Percentiles rank a stretch among this genome's conserved stretches.
phyloP scores from a whole-genome alignment of 1,140 invertebrate genomes.

The Maconellicoccus hirsutus region DNA sequence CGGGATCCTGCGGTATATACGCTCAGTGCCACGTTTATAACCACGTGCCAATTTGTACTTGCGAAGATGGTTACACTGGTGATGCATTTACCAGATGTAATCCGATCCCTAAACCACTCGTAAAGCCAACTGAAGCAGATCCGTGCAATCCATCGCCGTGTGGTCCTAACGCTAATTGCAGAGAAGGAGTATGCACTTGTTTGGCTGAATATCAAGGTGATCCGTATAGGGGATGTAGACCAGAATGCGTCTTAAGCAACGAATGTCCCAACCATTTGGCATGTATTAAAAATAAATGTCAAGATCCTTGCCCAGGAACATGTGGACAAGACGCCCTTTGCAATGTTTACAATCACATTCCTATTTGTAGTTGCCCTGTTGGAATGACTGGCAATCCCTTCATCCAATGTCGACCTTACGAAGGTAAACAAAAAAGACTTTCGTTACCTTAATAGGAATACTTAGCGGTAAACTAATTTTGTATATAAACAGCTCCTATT shows the following conservation, averaged over 20 bases:
- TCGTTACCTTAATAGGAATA: no score
- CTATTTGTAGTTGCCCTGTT: conserved; percentile 54
- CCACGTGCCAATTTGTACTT: conserved; percentile 51
- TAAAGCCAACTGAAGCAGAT: conserved; percentile 31
- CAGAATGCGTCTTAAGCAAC: conserved; percentile 50
- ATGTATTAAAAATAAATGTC: conserved; percentile 60
- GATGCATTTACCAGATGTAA: conserved; percentile 48
- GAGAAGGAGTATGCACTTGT: conserved; percentile 47
- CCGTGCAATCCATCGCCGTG: conserved; percentile 54
- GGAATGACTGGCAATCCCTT: conserved; percentile 60
- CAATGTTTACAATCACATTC: conserved; percentile 55
- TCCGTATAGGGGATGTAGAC: conserved; percentile 48
- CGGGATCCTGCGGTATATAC: conserved; percentile 47
- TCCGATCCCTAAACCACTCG: conserved; percentile 34
- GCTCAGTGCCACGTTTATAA: conserved; percentile 53
- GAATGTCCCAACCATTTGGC: conserved; percentile 51
- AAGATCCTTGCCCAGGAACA: conserved; percentile 59
- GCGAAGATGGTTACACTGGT: conserved; percentile 43
- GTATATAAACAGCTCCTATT: conserved; percentile 24
- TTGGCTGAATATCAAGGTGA: conserved; percentile 48
- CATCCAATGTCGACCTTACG: conserved; percentile 43
- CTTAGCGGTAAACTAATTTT: no score
- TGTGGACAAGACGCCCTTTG: conserved; percentile 59
- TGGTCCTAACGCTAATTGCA: conserved; percentile 57
- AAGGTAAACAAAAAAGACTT: no score